Evolutionary conservation across 2,113 vertebrate species (phyloP), one percentile per base, ranked within the genome.

Genomic region (Tachysurus vachellii): DNA sequence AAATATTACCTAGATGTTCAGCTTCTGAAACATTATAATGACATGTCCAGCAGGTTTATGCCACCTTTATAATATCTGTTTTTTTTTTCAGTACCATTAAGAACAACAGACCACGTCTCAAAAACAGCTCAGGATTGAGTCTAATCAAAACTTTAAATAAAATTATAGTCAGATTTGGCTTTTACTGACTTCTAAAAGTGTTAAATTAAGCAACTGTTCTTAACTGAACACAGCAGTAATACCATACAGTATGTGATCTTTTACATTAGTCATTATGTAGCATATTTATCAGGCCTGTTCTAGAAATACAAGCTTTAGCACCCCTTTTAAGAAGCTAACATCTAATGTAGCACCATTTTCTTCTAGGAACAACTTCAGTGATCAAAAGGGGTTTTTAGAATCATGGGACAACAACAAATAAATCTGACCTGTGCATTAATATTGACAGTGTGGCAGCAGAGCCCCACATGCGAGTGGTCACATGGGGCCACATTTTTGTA

Each of bases 321-420:
- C 77, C 77, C 76, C 56, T 81, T 81, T 71, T n/a, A 70, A 28
- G 14, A 70, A 28, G 14, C 44, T 56, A 31, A 68, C 73, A 66
- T 79, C n/a, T 62, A 76, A 50, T 50, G 54, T 73, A 85, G 84
- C 84, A 85, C 73, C 73, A 26, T 64, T 85, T 62, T 76, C 68
- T 71, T 84, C 53, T 57, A 84, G 42, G n/a, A 75, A 68, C 44
- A 61, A 28, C 31, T 57, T 56, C 21, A 64, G 31, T 50, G 26
- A 13, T 44, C 66, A 13, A 83, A 54, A 47, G 13, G 28, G 17
- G 59, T 62, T 64, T 50, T 80, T 13, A 44, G 36, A 44, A 86
- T 54, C n/a, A 77, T 75, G 13, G 26, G 13, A 36, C 26, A 77
- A 36, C 26, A 77, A 79, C 42, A 50, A 57, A 85, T 31, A 53